Evolutionary conservation across 2,888 invertebrate species (phyloP).

Genomic region (Coelogynopora nodosa): DNA sequence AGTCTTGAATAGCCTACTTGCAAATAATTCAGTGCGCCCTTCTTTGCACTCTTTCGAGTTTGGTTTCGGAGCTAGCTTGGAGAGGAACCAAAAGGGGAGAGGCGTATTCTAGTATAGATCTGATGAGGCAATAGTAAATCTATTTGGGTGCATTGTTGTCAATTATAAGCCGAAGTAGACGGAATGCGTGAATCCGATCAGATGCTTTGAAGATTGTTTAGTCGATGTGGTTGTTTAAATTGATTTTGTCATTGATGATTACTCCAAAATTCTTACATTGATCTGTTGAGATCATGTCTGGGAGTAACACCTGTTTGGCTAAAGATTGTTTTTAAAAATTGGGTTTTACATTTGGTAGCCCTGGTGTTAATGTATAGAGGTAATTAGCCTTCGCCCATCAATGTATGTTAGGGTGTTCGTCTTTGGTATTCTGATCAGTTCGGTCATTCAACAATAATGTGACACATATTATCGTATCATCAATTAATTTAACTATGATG

Average conservation of each 20-base stretch:
- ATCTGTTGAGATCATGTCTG: not conserved
- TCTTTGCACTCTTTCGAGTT: not conserved
- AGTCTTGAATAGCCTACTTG: too few relatives aligned
- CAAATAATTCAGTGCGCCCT: not conserved
- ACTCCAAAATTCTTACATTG: not conserved
- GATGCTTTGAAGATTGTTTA: not conserved
- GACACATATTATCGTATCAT: not conserved
- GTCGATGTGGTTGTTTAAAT: not conserved
- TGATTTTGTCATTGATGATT: not conserved
- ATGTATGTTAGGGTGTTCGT: not conserved
- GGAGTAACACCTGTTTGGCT: not conserved
- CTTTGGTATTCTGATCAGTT: not conserved
- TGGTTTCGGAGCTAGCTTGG: not conserved
- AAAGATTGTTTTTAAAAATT: not conserved
- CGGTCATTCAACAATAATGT: not conserved
- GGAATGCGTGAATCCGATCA: not conserved
- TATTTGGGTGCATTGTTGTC: not conserved
- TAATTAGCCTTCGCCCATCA: not conserved
- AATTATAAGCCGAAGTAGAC: not conserved
- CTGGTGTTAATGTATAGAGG: not conserved
- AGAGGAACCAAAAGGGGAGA: not conserved
- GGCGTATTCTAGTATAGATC: not conserved
- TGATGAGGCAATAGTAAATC: not conserved
- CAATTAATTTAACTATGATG: not conserved
- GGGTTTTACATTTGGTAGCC: not conserved